Base-by-base conservation (phyloP, 2,888 invertebrate species). In the Drosophila rubida region DNA sequence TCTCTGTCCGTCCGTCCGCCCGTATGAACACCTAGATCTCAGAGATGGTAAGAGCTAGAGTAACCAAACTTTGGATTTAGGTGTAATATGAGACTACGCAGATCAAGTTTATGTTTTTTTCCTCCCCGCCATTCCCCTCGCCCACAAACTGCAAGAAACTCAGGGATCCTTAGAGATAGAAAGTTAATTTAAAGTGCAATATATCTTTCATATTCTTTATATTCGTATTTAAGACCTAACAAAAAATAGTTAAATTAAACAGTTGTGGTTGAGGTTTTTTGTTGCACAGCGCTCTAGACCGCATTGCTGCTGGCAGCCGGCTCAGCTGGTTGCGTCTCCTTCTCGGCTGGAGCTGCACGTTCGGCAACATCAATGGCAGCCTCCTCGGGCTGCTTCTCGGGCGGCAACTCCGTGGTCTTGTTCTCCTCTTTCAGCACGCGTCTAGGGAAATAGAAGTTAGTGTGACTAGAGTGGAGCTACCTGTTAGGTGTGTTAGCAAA, bases 171-270 rank as follows among this genome's bases (percentile, higher is more conserved):
- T 23, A 42, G 7, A n/a, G 19, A 7, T 5, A 25, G 42, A 9
- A 16, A 5, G n/a, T 8, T 1, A 37, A 44, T 49, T 37, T 11
- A 27, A 8, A n/a, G n/a, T n/a, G n/a, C n/a, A n/a, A n/a, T n/a
- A n/a, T n/a, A n/a, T n/a, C n/a, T n/a, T n/a, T n/a, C n/a, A 41
- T 16, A 39, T 51, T 0, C 59, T 69, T 14, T 69, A 48, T 49
- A 54, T 55, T 4, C 4, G 13, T 23, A 32, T 46, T 60, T 74
- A 59, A 59, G 7, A 63, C 37, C 79, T 75, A 82, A 46, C 37
- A 80, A 79, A 83, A 79, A 79, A 79, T 79, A 57, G 48, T 71
- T 60, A 32, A 57, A 69, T 82, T 85, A 82, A 79, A 79, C 81
- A 11, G n/a, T n/a, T 30, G 79, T 85, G 79, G 16, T 42, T 69